Percentiles rank a stretch among this genome's conserved stretches.
Evolutionary conservation across 2,797 vertebrate species (phyloP).

Genomic region (Chloroceryle inda): DNA sequence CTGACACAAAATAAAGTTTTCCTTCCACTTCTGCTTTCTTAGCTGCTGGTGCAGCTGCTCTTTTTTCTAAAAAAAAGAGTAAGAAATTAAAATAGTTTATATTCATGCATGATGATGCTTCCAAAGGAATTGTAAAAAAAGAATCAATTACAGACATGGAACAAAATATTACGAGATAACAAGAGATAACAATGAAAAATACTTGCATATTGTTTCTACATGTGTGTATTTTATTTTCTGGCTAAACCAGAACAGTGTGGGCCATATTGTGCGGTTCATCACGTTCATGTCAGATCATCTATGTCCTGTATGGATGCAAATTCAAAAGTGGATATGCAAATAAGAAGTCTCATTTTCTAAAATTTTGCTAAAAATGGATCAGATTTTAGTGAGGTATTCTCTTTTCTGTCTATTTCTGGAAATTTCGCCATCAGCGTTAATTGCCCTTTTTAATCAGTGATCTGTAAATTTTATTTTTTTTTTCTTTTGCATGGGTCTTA

Average conservation of each 20-base stretch:
- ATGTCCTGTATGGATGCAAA: not conserved
- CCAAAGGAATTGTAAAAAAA: not conserved
- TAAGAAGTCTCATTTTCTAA: not conserved
- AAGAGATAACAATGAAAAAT: not conserved
- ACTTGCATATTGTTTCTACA: not conserved
- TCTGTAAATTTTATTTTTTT: not conserved
- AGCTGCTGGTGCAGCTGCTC: conserved; percentile 75
- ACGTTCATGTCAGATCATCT: not conserved
- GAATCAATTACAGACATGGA: not conserved
- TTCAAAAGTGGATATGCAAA: not conserved
- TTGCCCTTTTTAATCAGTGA: not conserved
- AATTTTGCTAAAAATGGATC: not conserved
- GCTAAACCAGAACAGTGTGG: not conserved
- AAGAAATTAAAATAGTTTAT: not conserved
- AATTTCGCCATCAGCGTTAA: not conserved
- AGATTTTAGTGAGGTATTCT: not conserved
- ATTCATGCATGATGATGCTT: not conserved
- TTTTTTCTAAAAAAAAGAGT: conserved; percentile 84
- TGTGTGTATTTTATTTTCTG: not conserved
- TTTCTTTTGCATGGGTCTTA: not conserved
- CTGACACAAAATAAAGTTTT: conserved; percentile 93
- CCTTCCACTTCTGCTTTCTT: conserved; percentile 85
- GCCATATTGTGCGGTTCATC: not conserved
- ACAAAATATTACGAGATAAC: not conserved
- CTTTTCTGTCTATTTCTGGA: not conserved